A percentile compares a stretch with the other conserved stretches of the same genome.
Conservation (phyloP, 2,797 vertebrate species). For the Rallus crepitans region DNA sequence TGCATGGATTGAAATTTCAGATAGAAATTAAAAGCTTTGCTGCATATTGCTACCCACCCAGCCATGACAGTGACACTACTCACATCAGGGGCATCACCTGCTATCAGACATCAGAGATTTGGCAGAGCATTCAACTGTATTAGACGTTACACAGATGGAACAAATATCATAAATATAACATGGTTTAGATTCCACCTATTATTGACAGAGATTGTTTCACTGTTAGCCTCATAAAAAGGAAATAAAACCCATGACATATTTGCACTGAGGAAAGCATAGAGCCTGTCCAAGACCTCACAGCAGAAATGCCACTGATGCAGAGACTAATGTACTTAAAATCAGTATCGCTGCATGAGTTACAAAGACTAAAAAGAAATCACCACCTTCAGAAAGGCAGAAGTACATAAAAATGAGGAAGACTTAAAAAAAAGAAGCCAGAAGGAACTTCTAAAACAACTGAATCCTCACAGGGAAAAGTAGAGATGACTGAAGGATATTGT, state of each 20-base stretch:
- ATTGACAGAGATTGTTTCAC: neutral
- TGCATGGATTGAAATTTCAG: neutral
- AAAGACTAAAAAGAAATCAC: neutral
- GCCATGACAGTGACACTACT: neutral
- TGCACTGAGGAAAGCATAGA: neutral
- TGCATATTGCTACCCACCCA: neutral
- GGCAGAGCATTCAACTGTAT: neutral
- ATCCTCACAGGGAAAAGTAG: neutral
- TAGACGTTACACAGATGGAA: neutral
- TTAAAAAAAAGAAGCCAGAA: neutral
- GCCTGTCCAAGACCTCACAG: neutral
- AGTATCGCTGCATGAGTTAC: neutral
- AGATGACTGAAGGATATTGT: neutral
- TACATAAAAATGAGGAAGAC: neutral
- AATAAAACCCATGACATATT: neutral
- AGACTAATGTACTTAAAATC: neutral
- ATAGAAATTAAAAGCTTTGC: neutral
- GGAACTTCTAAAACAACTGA: neutral
- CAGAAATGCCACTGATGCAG: neutral
- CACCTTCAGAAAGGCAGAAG: neutral
- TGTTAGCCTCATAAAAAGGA: neutral
- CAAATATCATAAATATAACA: neutral
- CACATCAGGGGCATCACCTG: neutral
- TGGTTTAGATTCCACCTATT: neutral
- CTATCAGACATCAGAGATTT: neutral